Evolutionary conservation across 2,797 vertebrate species (phyloP).

Genomic region (Arrhamphus sclerolepis): DNA sequence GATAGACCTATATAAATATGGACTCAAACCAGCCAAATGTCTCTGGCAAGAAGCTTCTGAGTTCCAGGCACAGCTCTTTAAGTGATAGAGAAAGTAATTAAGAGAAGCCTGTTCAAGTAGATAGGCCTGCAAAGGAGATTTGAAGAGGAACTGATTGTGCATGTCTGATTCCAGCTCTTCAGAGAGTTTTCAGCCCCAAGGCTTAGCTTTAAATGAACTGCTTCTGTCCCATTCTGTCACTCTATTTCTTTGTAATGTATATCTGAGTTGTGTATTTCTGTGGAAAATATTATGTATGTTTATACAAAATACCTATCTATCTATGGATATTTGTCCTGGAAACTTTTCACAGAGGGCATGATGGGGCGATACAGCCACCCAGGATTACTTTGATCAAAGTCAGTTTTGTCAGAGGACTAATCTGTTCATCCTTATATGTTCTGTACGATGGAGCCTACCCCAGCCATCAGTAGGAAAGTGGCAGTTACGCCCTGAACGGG

Average conservation of each 20-base stretch:
- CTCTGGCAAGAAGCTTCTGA: slow-evolving; percentile 70
- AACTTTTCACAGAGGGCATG: too few relatives aligned
- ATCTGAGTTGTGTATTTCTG: slow-evolving; percentile 10
- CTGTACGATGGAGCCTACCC: too few relatives aligned
- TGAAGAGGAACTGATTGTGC: slow-evolving; percentile 84
- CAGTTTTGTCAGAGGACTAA: too few relatives aligned
- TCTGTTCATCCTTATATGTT: too few relatives aligned
- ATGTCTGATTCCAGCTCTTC: slow-evolving; percentile 83
- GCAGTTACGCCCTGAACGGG: too few relatives aligned
- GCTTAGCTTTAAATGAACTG: slow-evolving; percentile 78
- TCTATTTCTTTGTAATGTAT: slow-evolving; percentile 32
- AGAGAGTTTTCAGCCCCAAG: slow-evolving; percentile 79
- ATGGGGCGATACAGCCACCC: too few relatives aligned
- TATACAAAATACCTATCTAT: neutral
- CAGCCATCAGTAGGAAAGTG: too few relatives aligned
- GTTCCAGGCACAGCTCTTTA: slow-evolving; percentile 73
- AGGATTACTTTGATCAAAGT: too few relatives aligned
- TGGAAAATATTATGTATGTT: neutral
- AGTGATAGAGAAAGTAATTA: slow-evolving; percentile 85
- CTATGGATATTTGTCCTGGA: too few relatives aligned
- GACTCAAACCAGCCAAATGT: slow-evolving; percentile 74
- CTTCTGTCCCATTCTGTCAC: slow-evolving; percentile 41
- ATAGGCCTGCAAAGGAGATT: slow-evolving; percentile 84
- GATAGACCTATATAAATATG: slow-evolving; percentile 66
- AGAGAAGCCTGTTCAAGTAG: slow-evolving; percentile 83